Conservation (phyloP, 2,888 invertebrate species). For the Fissipunctia ypsillon region DNA sequence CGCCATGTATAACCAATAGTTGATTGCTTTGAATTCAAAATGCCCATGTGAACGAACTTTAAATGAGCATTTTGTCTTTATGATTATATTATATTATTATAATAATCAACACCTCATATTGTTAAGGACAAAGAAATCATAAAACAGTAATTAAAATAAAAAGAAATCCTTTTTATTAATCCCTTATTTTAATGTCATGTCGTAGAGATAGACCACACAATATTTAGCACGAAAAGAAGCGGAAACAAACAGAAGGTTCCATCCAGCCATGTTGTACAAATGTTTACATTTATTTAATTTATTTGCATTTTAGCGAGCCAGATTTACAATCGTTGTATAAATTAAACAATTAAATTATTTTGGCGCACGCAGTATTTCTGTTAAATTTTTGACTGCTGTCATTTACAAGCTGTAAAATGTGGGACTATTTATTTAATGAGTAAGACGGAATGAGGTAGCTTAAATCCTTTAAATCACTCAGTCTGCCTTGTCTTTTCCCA, state of each 20-base stretch:
- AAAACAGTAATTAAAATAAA: too few species aligned
- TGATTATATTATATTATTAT: too few species aligned
- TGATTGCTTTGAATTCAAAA: too few species aligned
- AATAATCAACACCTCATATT: too few species aligned
- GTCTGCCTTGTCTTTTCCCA: background rate
- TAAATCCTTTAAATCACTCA: background rate
- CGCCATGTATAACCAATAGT: too few species aligned
- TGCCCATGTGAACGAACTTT: too few species aligned
- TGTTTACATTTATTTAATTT: slow-evolving; percentile 12
- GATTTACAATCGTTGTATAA: slow-evolving; percentile 39
- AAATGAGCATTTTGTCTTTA: too few species aligned
- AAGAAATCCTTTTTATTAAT: too few species aligned
- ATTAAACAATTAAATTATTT: slow-evolving; percentile 37
- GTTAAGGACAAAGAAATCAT: too few species aligned
- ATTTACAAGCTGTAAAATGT: background rate
- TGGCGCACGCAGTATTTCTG: background rate
- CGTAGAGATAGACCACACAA: background rate
- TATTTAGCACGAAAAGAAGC: background rate
- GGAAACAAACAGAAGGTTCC: background rate
- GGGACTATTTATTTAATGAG: background rate
- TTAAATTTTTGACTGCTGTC: background rate
- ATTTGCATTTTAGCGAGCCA: slow-evolving; percentile 33
- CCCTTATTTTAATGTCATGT: too few species aligned
- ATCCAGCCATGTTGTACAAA: background rate
- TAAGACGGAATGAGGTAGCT: background rate